Conservation (phyloP, 2,888 invertebrate species). For the Drosophila formosana region DNA sequence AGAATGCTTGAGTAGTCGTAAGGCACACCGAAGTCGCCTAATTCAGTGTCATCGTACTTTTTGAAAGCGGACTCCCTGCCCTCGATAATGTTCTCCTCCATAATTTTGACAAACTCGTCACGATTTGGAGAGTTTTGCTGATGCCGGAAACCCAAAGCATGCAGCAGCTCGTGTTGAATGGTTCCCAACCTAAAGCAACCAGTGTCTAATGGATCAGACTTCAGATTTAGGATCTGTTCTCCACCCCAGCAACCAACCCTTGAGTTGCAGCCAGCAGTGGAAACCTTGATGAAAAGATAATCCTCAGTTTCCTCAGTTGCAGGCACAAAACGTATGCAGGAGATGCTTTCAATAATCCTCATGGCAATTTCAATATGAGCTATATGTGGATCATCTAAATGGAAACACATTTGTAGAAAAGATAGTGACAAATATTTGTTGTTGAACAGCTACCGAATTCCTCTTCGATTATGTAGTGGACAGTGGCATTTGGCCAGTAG, state of each 20-base stretch:
- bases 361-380: slow-evolving; percentile 89
- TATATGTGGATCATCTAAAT: slow-evolving; percentile 85
- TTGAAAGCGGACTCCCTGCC: slow-evolving; percentile 89
- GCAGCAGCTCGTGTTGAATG: slow-evolving; percentile 91
- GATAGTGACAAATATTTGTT: no score
- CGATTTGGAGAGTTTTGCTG: slow-evolving; percentile 91
- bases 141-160: slow-evolving; percentile 91
- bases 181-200: slow-evolving; percentile 85
- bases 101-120: slow-evolving; percentile 88
- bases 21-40: slow-evolving; percentile 88
- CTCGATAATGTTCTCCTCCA: slow-evolving; percentile 83
- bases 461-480: slow-evolving; percentile 86
- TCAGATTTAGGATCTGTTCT: slow-evolving; percentile 69
- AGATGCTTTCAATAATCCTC: slow-evolving; percentile 89
- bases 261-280: slow-evolving; percentile 90
- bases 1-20: slow-evolving; percentile 92
- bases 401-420: neutral
- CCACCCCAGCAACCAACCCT: slow-evolving; percentile 88
- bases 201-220: slow-evolving; percentile 48
- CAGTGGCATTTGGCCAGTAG: slow-evolving; percentile 88
- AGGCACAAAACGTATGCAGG: slow-evolving; percentile 90
- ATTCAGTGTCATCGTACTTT: slow-evolving; percentile 86
- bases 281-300: slow-evolving; percentile 60
- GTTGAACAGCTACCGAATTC: slow-evolving; percentile 55
- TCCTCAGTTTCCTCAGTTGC: slow-evolving; percentile 83